Evolutionary conservation across 2,113 vertebrate genomes (phyloP).

Genomic region (Mustelus asterias): DNA sequence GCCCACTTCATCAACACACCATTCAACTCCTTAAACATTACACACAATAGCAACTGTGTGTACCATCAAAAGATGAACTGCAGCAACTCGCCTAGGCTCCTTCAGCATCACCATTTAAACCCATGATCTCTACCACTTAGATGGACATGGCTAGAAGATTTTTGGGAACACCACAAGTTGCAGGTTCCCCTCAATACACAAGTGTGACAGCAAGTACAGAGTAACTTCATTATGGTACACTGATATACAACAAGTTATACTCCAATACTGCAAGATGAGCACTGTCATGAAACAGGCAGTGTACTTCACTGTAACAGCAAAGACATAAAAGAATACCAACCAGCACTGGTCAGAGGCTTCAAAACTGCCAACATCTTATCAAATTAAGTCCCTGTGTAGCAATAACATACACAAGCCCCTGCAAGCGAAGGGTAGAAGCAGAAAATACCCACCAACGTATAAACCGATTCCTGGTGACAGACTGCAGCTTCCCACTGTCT

Average conservation of each 20-base stretch:
- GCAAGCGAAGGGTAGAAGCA: not conserved
- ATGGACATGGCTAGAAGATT: too few relatives aligned
- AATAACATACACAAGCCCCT: not conserved
- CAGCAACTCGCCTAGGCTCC: too few relatives aligned
- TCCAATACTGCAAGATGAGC: not conserved
- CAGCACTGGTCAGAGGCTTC: not conserved
- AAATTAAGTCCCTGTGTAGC: not conserved
- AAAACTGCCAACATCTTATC: not conserved
- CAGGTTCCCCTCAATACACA: not conserved
- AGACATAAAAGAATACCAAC: not conserved
- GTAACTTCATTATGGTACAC: not conserved
- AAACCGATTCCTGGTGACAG: slow-evolving; percentile 80
- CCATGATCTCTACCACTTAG: too few relatives aligned
- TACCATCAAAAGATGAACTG: too few relatives aligned
- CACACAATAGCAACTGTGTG: too few relatives aligned
- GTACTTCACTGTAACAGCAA: not conserved
- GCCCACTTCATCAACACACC: too few relatives aligned
- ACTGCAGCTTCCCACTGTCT: slow-evolving; percentile 70
- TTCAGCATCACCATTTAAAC: too few relatives aligned
- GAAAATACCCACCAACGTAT: slow-evolving; percentile 74
- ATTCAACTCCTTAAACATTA: too few relatives aligned
- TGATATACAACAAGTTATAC: not conserved
- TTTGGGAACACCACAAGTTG: not conserved
- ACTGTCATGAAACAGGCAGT: not conserved
- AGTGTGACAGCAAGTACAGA: not conserved